Evolutionary conservation across 2,113 vertebrate species (phyloP), one percentile per base, ranked within the genome.

Genomic region (Peromyscus maniculatus): DNA sequence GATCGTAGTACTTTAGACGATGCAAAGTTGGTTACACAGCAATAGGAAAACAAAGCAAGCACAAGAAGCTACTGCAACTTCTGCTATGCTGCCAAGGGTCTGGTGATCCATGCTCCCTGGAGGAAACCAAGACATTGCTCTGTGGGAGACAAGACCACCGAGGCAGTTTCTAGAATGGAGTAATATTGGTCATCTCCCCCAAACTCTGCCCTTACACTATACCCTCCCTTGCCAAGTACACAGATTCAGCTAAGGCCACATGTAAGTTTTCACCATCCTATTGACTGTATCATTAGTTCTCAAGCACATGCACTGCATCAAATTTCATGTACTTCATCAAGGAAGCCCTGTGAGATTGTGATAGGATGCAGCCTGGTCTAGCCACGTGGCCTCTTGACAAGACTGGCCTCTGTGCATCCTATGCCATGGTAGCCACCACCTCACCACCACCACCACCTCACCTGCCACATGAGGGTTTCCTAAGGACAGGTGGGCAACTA

Each of bases 151-250:
- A 43, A 84, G 87, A 67, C 19, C 0, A 67, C 57, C 0, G 0
- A 1, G 52, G 55, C 31, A 46, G 21, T 62, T 89, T 91, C 55
- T 24, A 28, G 52, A 93, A 52, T 7, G 12, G 9, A 93, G 43
- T 6, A 69, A 22, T 24, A 36, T 3, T n/a, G 3, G 39, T 31
- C 13, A 0, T 95, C 52, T 80, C 33, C n/a, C 62, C 4, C 5
- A 43, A 43, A 7, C 28, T 62, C 6, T 7, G 2, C 4, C 22
- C 43, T 64, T 66, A 77, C 5, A 6, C 1, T 10, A 52, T 4
- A 12, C 46, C 3, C 49, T 2, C 26, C 64, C 2, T 52, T 4
- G 0, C 15, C 17, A 9, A n/a, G 16, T 19, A 15, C 55, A 16
- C 12, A 7, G 22, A 9, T 13, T n/a, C 39, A 66, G 83, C 16